Base-by-base conservation (phyloP, 1,140 invertebrate species). In the Stenopsyche tienmushanensis region DNA sequence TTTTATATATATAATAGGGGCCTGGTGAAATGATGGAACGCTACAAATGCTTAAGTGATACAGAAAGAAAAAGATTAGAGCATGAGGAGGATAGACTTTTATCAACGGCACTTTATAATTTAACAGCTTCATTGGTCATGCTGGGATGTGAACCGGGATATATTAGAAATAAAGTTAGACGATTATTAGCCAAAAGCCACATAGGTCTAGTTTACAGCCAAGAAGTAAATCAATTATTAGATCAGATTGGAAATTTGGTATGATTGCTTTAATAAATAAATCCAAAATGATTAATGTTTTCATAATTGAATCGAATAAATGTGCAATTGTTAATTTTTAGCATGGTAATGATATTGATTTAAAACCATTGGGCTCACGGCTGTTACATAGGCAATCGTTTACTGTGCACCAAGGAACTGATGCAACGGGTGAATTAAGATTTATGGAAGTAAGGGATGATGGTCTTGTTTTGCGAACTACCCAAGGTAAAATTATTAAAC, bases 1-100 rank as follows among this genome's bases (percentile, higher is more conserved):
- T 13, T 25, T 58, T 58, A 39, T 58, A 3, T 63, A 62, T 26
- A 50, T 39, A 54, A 55, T 62, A 78, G 80, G 96, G 96, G 50
- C 94, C 97, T 2, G 88, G 91, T 25, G 97, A 99, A 82, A 98
- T 99, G 96, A 98, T 99, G 91, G 97, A 99, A 74, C 88, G 96
- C 70, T 99, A 99, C 75, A 96, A 93, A 73, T 89, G 88, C 63
- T 80, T 99, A 25, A 95, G 93, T 74, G 94, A 97, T 49, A 92
- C 90, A 5, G 98, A 99, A 74, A 85, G 93, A 29, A 98, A 98
- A 79, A 83, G 97, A 2, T 78, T 99, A 21, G 97, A 99, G 74
- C 94, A 99, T 66, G 98, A 99, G 75, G 98, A 99, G 76, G 98
- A 99, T 77, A 83, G 96, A 67, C 79, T 99, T 8, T 80, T 99